Evolutionary conservation across 2,113 vertebrate species (phyloP), one percentile per base, ranked within the genome.

Genomic region (Crotalus horridus): DNA sequence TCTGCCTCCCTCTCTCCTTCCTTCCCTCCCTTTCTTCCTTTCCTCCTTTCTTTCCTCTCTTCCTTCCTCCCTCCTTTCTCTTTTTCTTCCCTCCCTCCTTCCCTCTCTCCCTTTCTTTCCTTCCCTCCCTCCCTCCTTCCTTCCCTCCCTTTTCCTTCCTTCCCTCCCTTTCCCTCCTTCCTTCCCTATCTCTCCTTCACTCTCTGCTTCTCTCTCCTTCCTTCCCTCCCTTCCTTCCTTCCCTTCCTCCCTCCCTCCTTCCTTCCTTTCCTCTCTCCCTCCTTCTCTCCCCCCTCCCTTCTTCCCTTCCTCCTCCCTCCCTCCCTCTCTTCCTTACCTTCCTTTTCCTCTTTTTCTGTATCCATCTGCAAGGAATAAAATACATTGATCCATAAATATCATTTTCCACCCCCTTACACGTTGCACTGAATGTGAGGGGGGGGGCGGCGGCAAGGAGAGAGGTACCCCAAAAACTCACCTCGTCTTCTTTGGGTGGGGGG

Each of bases 401-500:
- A 43, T 13, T 29, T 53, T 1, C 43, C 6, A 5, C 20, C n/a
- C 6, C 6, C 29, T 90, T 53, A 85, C 29, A 89, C 21, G 26
- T 51, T 0, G 9, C 21, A 8, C 1, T 21, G 20, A 26, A 56
- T 51, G 5, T 48, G 2, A 11, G 13, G 7, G 29, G 1, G 24
- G 4, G 5, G 26, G 0, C 1, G 2, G 2, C 29, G 12, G 11
- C 12, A 6, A 69, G 29, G 23, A 21, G 21, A 23, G 20, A 10
- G 2, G 0, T 0, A 56, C 59, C 33, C 9, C 29, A 33, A 46
- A n/a, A 26, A 48, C 93, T 97, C 48, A 99, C 98, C 98, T 99
- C 98, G 0, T 91, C 87, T 24, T 99, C 98, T 21, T 98, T 97
- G 54, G 97, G 93, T 0, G 99, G 99, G 1, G 99, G 98, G 61